These are phyloP conservation scores for Eublepharis macularius DNA, from an alignment of 2,113 vertebrate species.

Conservation along the genomic window DNA sequence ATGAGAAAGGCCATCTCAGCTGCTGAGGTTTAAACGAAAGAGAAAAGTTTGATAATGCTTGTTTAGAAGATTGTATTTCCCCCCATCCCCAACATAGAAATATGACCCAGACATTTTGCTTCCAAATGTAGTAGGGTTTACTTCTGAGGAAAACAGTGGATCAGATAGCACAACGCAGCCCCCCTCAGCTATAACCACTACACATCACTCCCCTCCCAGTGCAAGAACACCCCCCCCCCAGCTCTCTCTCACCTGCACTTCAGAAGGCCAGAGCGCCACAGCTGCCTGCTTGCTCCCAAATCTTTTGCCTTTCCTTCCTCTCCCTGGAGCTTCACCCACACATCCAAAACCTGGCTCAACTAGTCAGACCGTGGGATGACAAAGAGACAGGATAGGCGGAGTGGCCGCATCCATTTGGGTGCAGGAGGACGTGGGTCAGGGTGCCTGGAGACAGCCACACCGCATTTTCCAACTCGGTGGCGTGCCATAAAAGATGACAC, in stretches of 20 bases:
- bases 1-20: not conserved
- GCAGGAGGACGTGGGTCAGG: not conserved
- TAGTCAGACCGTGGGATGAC: not conserved
- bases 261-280: fast-evolving
- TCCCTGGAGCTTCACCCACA: not conserved
- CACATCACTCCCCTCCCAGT: not conserved
- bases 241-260: not conserved
- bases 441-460: not conserved
- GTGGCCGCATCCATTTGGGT: not conserved
- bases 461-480: not conserved
- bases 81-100: not conserved
- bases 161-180: not conserved
- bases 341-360: not conserved
- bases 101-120: not conserved
- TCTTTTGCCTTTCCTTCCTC: too few relatives aligned
- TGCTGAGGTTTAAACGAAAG: not conserved
- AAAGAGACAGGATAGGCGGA: not conserved
- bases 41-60: too few relatives aligned
- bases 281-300: too few relatives aligned
- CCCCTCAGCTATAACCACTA: not conserved
- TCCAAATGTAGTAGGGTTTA: not conserved
- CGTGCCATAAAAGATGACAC: not conserved
- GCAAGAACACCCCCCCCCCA: not conserved
- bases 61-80: not conserved
- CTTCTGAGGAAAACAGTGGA: not conserved